Conservation (phyloP, 2,888 invertebrate species). For the Lumbricus terrestris region DNA sequence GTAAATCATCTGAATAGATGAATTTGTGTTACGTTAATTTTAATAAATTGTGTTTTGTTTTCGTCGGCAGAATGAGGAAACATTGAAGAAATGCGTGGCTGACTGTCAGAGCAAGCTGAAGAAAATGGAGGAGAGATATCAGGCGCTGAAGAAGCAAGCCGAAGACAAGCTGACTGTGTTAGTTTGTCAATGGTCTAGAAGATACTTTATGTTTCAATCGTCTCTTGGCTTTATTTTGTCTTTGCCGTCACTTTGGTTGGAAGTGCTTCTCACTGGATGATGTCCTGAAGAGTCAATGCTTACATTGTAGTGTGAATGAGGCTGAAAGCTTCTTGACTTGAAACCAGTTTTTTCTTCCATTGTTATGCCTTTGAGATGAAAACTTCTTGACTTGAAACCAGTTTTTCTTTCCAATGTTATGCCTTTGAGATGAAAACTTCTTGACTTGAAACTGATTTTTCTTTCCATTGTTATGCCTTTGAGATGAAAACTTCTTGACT, state of each 20-base stretch:
- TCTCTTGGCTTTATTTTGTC: background rate
- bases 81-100: conserved; percentile 67
- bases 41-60: background rate
- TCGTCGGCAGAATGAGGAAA: conserved; percentile 69
- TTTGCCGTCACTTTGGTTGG: background rate
- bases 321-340: background rate
- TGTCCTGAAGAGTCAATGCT: background rate
- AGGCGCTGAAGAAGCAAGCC: conserved; percentile 82
- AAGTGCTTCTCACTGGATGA: too few relatives aligned
- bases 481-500: background rate
- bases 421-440: background rate
- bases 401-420: too few relatives aligned
- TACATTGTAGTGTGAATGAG: background rate
- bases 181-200: conserved; percentile 7
- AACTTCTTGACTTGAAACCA: background rate
- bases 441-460: background rate
- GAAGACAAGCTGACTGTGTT: conserved; percentile 76
- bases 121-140: conserved; percentile 79
- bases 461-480: too few relatives aligned
- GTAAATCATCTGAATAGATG: background rate
- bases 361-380: background rate
- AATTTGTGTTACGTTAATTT: background rate
- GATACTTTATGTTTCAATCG: background rate
- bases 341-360: too few relatives aligned
- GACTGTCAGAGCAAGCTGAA: conserved; percentile 74